Evolutionary conservation across 2,888 invertebrate genomes (phyloP).

Genomic region (Osmoderma eremita): DNA sequence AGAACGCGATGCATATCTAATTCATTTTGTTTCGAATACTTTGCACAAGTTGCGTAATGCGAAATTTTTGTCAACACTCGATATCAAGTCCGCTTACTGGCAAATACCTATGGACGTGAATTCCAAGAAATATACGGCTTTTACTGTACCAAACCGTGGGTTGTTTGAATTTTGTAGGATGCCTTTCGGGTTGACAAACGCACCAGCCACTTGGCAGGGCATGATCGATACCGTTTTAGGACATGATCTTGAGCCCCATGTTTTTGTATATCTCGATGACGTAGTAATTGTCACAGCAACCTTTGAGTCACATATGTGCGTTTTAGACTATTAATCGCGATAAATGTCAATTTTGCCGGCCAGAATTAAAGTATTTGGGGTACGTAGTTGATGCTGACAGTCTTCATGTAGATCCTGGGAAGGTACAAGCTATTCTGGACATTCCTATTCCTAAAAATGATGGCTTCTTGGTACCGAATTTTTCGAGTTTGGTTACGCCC

Average conservation of each 20-base stretch:
- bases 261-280: slow-evolving; percentile 43
- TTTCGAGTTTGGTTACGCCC: slow-evolving; percentile 35
- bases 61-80: slow-evolving; percentile 53
- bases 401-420: slow-evolving; percentile 47
- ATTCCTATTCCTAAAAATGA: slow-evolving; percentile 43
- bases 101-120: slow-evolving; percentile 47
- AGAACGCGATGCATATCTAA: slow-evolving; percentile 52
- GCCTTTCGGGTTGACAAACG: slow-evolving; percentile 53
- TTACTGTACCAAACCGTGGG: slow-evolving; percentile 46
- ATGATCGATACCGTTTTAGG: slow-evolving; percentile 52
- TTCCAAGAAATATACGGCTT: slow-evolving; percentile 42
- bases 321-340: slow-evolving; percentile 46
- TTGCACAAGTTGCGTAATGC: slow-evolving; percentile 52
- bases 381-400: slow-evolving; percentile 52
- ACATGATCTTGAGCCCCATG: slow-evolving; percentile 47
- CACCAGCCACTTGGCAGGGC: slow-evolving; percentile 51
- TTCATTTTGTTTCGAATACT: slow-evolving; percentile 52
- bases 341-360: slow-evolving; percentile 49
- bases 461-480: slow-evolving; percentile 42
- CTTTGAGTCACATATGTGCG: slow-evolving; percentile 39
- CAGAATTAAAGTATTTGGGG: slow-evolving; percentile 52
- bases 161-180: slow-evolving; percentile 47
- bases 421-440: slow-evolving; percentile 44
- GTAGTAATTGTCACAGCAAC: slow-evolving; percentile 35
- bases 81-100: slow-evolving; percentile 53